Evolutionary conservation across 2,797 vertebrate species (phyloP).

Genomic region (Falco biarmicus): DNA sequence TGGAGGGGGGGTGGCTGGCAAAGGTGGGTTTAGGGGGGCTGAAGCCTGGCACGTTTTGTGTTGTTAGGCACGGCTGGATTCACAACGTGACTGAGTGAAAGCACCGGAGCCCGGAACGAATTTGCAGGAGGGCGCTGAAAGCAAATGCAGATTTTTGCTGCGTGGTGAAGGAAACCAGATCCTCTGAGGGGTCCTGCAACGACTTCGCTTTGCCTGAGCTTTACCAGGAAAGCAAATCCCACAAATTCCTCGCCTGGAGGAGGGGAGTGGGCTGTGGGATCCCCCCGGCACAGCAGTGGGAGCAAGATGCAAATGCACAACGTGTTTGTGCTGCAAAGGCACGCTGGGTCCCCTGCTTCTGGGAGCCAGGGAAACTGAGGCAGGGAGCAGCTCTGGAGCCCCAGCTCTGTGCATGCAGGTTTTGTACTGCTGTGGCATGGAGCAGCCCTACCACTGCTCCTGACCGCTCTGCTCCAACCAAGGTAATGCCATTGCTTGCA

Average conservation of each 20-base stretch:
- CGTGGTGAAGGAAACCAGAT: constrained; percentile 24
- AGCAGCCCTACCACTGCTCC: not conserved
- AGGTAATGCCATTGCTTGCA: not conserved
- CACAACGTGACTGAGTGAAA: not conserved
- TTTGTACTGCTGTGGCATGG: not conserved
- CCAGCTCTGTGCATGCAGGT: rapidly evolving
- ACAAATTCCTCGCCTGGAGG: not conserved
- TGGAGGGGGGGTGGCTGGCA: not conserved
- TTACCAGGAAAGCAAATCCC: not conserved
- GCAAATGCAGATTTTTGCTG: constrained; percentile 29
- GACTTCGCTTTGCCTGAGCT: not conserved
- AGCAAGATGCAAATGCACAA: not conserved
- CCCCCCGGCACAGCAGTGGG: rapidly evolving
- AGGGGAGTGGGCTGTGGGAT: not conserved
- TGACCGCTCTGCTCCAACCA: rapidly evolving
- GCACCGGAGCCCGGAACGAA: not conserved
- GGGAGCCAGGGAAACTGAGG: not conserved
- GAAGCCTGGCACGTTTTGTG: not conserved
- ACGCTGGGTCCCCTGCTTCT: rapidly evolving
- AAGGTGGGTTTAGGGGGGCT: not conserved
- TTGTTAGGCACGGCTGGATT: not conserved
- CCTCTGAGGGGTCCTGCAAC: not conserved
- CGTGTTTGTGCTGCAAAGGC: not conserved
- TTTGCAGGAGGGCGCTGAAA: constrained; percentile 21
- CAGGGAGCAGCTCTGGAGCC: not conserved